Base-by-base conservation (phyloP, 2,888 invertebrate genomes). In the Lasioglossum villosulum region DNA sequence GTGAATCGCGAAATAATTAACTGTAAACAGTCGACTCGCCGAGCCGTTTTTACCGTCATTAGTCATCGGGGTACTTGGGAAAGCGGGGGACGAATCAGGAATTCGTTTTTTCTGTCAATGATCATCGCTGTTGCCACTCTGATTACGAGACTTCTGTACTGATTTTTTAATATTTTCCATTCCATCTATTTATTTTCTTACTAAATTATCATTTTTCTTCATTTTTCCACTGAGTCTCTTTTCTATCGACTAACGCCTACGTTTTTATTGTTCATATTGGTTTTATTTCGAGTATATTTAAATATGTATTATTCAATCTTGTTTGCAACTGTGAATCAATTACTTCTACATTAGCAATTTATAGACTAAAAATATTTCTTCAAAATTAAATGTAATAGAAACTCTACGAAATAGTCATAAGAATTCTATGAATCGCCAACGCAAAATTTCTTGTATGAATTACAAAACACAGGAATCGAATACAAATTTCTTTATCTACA, bases 1-100 rank as follows among this genome's bases (percentile, higher is more conserved):
- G 56, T 71, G 10, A 34, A 71, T 37, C 37, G 68, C 68, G 34
- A 68, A 68, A 68, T 68, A 68, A 68, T 68, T 70, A 56, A 68
- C 56, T 27, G 76, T 77, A 68, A 68, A 68, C 34, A 73, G 23
- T 30, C 68, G 12, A 30, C 30, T 52, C 8, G 66, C 34, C 14
- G 27, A n/a, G 16, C 27, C 14, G 34, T 66, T 68, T 68, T 68
- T 68, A 68, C 39, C 23, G 34, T 37, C 68, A 68, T 68, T 68
- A 68, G 37, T 68, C 68, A 68, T 19, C 23, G 37, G 23, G 10
- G 12, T 52, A 34, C 4, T 68, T 68, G 68, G 23, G 68, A 68
- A 68, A 23, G n/a, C n/a, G 37, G 14, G 39, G 37, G n/a, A 37
- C 39, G 52, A 37, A 68, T 12, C 37, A 37, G 68, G n/a, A 37